Evolutionary conservation across 2,797 vertebrate genomes (phyloP).

Genomic region (Aselliscus stoliczkanus): DNA sequence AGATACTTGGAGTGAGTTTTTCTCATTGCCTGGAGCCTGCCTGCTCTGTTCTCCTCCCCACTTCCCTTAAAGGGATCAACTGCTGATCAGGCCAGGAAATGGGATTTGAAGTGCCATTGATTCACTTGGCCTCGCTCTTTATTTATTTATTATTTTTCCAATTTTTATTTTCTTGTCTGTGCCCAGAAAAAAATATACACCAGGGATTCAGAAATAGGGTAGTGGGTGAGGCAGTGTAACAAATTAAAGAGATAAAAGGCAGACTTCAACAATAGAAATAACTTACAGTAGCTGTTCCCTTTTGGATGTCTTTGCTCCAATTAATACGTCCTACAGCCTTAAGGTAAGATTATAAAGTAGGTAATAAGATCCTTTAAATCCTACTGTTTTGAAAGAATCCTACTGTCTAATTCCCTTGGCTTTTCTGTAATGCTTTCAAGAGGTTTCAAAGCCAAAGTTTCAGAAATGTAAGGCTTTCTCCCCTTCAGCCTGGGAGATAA

Average conservation of each 20-base stretch:
- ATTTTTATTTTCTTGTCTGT: neutral
- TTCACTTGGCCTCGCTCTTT: slow-evolving; percentile 23
- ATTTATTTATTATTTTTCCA: too few species aligned
- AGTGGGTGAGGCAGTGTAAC: slow-evolving; percentile 1
- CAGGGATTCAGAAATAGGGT: slow-evolving; percentile 14
- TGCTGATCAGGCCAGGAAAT: slow-evolving; percentile 52
- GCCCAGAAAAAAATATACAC: neutral
- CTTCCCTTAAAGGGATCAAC: slow-evolving; percentile 50
- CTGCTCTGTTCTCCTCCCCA: neutral
- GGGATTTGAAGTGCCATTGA: slow-evolving; percentile 53
- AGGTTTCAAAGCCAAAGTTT: slow-evolving; percentile 69
- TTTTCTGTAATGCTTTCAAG: slow-evolving; percentile 67
- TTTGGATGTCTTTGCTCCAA: slow-evolving; percentile 63
- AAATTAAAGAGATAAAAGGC: slow-evolving; percentile 64
- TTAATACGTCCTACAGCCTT: slow-evolving; percentile 73
- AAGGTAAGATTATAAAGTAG: slow-evolving; percentile 75
- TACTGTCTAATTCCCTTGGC: slow-evolving; percentile 72
- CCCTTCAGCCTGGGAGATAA: slow-evolving; percentile 56
- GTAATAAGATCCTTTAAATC: slow-evolving; percentile 74
- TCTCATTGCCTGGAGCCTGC: neutral
- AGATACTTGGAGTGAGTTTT: neutral
- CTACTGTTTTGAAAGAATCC: slow-evolving; percentile 74
- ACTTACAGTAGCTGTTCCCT: slow-evolving; percentile 24
- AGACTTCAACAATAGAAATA: slow-evolving; percentile 11
- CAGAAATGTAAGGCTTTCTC: slow-evolving; percentile 57